Base-by-base conservation (phyloP, 2,888 invertebrate species). In the Aporophyla nigra region DNA sequence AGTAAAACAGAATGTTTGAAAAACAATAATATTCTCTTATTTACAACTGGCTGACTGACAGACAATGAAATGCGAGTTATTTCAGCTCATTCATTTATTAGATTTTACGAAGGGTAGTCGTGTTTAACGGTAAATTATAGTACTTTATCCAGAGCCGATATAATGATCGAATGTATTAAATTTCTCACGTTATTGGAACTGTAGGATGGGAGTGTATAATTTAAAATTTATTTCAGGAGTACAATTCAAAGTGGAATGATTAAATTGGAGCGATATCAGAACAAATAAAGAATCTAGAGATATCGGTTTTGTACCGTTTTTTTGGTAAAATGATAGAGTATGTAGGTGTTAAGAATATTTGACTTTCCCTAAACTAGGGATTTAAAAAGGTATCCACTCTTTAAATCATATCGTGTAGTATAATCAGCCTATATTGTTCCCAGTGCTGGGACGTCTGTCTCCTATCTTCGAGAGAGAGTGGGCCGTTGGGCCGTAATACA, bases 1-100 rank as follows among this genome's bases (percentile, higher is more conserved):
- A 84, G 66, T 67, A 67, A 33, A 65, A 71, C 71, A 71, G 80
- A 82, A 80, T 82, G 61, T 68, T 82, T 46, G 70, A 51, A 68
- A 75, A 80, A 75, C 80, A 84, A 82, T 70, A 66, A 70, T 74
- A 70, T 46, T 70, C 66, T 70, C 43, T 46, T 51, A 71, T 63
- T 76, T 40, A 43, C 63, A 46, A 49, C 43, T 76, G 53, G 16
- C 51, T 62, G 56, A n/a, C 61, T 73, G 63, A 21, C n/a, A 53
- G 58, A 71, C 53, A 78, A 49, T 62, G 43, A 62, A 71, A 61
- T 46, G 40, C 14, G 33, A 78, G 53, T 68, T 33, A 68, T 77
- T 67, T 77, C n/a, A 33, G 24, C n/a, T 78, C 53, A 82, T 77
- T 80, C 10, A 67, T 72, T 62, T 49, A 59, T 82, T 61, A 53